Base-by-base conservation (phyloP, 2,888 invertebrate species). In the Hirudinaria manillensis region DNA sequence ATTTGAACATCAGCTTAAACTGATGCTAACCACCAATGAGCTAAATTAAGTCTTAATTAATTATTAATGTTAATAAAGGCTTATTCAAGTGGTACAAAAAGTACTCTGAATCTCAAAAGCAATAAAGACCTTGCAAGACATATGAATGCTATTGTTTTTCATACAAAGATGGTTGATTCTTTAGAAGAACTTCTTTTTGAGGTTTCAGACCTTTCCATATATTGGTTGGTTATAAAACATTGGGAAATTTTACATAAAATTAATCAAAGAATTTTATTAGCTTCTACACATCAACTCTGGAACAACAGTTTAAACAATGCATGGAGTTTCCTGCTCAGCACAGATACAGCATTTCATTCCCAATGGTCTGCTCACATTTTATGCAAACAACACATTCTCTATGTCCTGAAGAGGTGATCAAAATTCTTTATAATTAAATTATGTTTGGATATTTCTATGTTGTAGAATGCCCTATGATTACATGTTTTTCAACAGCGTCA, bases 251-350 rank as follows among this genome's bases (percentile, higher is more conserved):
- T 10, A 7, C 45, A 45, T 45, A 7, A 27, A 61, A 16, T 61
- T 19, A 61, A 61, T 4, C 13, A 1, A 61, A 61, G 29, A 16
- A n/a, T 61, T 61, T 24, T 61, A 27, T 6, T 81, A 88, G 88
- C 85, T 98, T 98, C 84, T 97, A 96, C 85, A 95, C 91, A 82
- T 92, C 93, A 87, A 93, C 94, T 85, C 97, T 98, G 86, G 95
- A 98, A 85, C 94, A 93, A 82, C 97, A 98, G 86, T 98, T 99
- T 85, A 95, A 95, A 83, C 94, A 95, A 93, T 98, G 98, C 86
- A 88, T 99, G 80, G 97, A 98, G 85, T 96, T 99, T 84, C 98
- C 99, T 45, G 96, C 97, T 32, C 99, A 99, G 86, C 85, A 85
- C 76, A 90, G 99, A 65, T 99, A 93, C 84, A 96, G 97, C 79